Conservation (phyloP, 92 coral and sea anemone genomes). For the Palythoa caribaeorum region DNA sequence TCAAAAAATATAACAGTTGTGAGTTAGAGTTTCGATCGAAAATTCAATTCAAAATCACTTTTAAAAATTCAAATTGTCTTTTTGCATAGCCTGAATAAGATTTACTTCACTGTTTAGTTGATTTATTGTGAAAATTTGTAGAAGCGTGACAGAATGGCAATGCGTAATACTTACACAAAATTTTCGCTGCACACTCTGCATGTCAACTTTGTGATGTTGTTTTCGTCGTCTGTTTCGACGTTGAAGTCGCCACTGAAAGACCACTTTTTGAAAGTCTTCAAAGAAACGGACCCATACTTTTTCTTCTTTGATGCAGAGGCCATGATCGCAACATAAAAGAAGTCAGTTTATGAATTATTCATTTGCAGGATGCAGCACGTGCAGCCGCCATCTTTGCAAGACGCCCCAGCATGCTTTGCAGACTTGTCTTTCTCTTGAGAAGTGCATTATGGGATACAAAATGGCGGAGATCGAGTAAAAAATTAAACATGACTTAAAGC, state of each 20-base stretch:
- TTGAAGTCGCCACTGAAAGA: slow-evolving; percentile 54
- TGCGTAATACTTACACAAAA: slow-evolving; percentile 40
- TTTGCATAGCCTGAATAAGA: slow-evolving; percentile 30
- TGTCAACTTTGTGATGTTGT: slow-evolving; percentile 29
- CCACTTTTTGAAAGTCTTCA: slow-evolving; percentile 36
- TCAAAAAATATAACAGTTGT: slow-evolving; percentile 28
- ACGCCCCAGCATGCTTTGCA: slow-evolving; percentile 32
- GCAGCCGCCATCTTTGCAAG: slow-evolving; percentile 36
- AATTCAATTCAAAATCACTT: slow-evolving; percentile 28
- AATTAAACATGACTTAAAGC: slow-evolving; percentile 24
- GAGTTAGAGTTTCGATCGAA: slow-evolving; percentile 30
- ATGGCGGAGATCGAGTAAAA: slow-evolving; percentile 19
- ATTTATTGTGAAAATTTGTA: slow-evolving; percentile 22
- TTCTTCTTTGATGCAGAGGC: slow-evolving; percentile 48
- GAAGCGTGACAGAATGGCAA: slow-evolving; percentile 40
- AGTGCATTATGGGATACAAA: slow-evolving; percentile 28
- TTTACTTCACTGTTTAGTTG: slow-evolving; percentile 29
- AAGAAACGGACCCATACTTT: slow-evolving; percentile 35
- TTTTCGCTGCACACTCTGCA: slow-evolving; percentile 36
- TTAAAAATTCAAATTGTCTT: slow-evolving; percentile 25
- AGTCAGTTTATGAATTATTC: slow-evolving; percentile 13
- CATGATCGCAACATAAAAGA: slow-evolving; percentile 21
- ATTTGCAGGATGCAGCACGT: slow-evolving; percentile 20
- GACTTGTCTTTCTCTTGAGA: slow-evolving; percentile 25
- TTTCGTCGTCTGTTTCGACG: slow-evolving; percentile 35